phyloP scores from a whole-genome alignment of 1,140 invertebrate species.

The Listronotus bonariensis region DNA sequence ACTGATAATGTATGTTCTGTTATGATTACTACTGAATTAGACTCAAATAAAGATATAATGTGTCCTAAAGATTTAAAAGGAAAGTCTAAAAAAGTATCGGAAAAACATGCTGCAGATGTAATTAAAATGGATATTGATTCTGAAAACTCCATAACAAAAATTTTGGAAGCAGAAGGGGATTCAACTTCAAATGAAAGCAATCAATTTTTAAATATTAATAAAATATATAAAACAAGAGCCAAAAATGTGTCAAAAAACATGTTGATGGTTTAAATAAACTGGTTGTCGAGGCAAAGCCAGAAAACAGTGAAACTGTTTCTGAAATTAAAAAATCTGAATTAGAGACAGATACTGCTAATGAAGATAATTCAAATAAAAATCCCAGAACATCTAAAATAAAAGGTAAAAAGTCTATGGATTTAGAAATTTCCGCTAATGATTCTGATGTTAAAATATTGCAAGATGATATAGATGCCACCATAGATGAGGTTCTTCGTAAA shows the following conservation, averaged over 20 bases:
- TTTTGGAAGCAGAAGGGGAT: conserved; percentile 15
- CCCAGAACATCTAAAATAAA: not conserved
- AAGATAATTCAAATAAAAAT: not conserved
- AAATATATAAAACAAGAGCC: too few species aligned
- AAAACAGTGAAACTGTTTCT: not conserved
- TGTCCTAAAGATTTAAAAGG: conserved; percentile 12
- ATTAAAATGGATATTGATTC: conserved; percentile 22
- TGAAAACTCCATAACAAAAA: conserved; percentile 19
- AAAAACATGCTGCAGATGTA: not conserved
- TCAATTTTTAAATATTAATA: not conserved
- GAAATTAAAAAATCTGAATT: not conserved
- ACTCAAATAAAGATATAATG: conserved; percentile 6
- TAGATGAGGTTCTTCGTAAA: conserved; percentile 23
- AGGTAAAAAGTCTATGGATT: not conserved
- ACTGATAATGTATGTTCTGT: too few species aligned
- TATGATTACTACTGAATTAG: too few species aligned
- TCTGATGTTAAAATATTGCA: not conserved
- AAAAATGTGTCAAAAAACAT: too few species aligned
- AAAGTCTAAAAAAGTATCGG: not conserved
- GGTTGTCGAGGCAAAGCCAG: not conserved
- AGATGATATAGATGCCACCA: conserved; percentile 11
- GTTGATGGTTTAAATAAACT: too few species aligned
- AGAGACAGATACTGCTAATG: not conserved
- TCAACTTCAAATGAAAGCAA: conserved; percentile 25
- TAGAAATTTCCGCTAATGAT: not conserved